phyloP scores from a whole-genome alignment of 2,888 invertebrate genomes.

The Lottia scabra region DNA sequence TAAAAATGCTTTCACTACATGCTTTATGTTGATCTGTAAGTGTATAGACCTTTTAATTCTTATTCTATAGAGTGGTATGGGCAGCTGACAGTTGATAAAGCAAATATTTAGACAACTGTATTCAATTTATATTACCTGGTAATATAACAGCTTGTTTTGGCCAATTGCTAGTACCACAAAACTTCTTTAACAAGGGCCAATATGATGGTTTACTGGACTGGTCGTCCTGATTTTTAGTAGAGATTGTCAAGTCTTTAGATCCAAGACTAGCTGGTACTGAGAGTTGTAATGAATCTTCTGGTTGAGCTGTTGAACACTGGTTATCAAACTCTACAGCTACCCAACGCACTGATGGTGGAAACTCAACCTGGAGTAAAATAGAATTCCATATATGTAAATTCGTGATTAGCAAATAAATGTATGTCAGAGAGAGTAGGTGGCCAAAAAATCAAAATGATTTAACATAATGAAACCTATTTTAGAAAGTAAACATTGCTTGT shows the following conservation, averaged over 20 bases:
- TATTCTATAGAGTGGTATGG: too few relatives aligned
- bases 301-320: constrained; percentile 90
- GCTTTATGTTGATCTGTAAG: not conserved
- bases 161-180: constrained; percentile 79
- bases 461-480: too few relatives aligned
- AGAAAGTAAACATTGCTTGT: too few relatives aligned
- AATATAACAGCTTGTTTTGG: constrained; percentile 82
- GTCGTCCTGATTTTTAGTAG: constrained; percentile 26
- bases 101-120: too few relatives aligned
- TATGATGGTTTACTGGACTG: constrained; percentile 45
- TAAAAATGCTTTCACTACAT: too few relatives aligned
- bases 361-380: constrained; percentile 75
- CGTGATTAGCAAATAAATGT: too few relatives aligned
- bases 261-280: constrained; percentile 66
- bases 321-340: constrained; percentile 93
- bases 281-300: constrained; percentile 83
- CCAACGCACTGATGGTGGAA: constrained; percentile 91
- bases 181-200: constrained; percentile 70
- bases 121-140: constrained; percentile 73
- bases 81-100: too few relatives aligned
- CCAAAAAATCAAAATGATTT: too few relatives aligned
- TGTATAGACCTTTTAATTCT: too few relatives aligned
- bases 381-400: too few relatives aligned
- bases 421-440: too few relatives aligned
- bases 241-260: constrained; percentile 16